Percentiles rank a stretch among this genome's conserved stretches.
Conservation (phyloP, 2,888 invertebrate species). For the Bellardia bayeri region DNA sequence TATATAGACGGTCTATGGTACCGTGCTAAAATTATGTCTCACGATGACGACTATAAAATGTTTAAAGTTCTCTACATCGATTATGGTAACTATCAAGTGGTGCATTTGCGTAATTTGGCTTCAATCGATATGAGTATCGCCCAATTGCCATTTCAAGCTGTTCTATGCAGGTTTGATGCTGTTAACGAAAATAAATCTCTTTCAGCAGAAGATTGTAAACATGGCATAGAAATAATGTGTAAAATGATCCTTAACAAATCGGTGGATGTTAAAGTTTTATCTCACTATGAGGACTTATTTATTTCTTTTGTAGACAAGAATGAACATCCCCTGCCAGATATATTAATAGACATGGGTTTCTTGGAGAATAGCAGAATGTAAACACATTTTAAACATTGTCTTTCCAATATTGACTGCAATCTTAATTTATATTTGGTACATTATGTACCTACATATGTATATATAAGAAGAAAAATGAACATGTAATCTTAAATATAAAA, state of each 20-base stretch:
- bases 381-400: neutral
- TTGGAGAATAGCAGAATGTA: conserved; percentile 1
- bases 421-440: no score
- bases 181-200: conserved; percentile 48
- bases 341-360: conserved; percentile 57
- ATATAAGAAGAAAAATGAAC: no score
- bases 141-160: conserved; percentile 79
- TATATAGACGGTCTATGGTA: conserved; percentile 80
- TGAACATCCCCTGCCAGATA: conserved; percentile 35
- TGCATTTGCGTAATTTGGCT: conserved; percentile 76
- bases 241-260: conserved; percentile 75
- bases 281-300: conserved; percentile 76
- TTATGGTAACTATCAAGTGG: conserved; percentile 81
- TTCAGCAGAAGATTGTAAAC: conserved; percentile 69
- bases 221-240: conserved; percentile 72
- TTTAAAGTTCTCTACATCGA: conserved; percentile 82
- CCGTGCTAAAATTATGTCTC: conserved; percentile 80
- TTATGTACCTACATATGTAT: no score
- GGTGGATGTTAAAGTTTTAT: conserved; percentile 74
- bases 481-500: no score
- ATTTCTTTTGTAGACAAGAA: conserved; percentile 74
- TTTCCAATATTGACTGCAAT: no score
- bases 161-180: conserved; percentile 78
- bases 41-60: conserved; percentile 75
- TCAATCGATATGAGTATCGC: conserved; percentile 77